Percentiles rank a stretch among this genome's conserved stretches.
Conservation (phyloP, 2,797 vertebrate species). For the Liasis olivaceus region DNA sequence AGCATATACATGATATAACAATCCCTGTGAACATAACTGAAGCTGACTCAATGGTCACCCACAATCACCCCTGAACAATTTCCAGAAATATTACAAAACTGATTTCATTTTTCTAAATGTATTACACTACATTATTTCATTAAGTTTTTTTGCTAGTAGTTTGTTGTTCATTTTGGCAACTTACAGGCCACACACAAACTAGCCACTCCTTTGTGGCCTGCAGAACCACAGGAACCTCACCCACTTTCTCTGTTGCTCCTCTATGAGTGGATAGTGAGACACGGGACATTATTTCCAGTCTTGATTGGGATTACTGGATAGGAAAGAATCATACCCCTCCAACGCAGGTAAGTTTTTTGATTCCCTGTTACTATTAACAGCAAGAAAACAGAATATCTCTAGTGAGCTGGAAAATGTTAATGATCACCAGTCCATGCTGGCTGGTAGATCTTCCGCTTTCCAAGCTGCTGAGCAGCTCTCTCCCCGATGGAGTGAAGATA, state of each 20-base stretch:
- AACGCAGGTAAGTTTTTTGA: neutral
- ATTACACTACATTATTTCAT: neutral
- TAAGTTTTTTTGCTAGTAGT: neutral
- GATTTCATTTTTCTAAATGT: neutral
- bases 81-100: neutral
- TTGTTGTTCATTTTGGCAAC: neutral
- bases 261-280: neutral
- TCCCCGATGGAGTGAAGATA: neutral
- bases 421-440: neutral
- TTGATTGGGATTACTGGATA: neutral
- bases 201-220: neutral
- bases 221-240: neutral
- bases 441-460: neutral
- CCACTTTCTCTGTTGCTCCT: neutral
- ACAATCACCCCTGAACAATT: neutral
- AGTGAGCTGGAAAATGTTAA: neutral
- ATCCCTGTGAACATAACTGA: neutral
- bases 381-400: neutral
- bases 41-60: neutral
- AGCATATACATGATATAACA: neutral
- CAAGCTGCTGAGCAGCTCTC: neutral
- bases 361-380: neutral
- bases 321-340: neutral
- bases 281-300: neutral
- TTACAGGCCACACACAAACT: neutral